Conservation (phyloP, 2,113 vertebrate species). For the Cacatua alba region DNA sequence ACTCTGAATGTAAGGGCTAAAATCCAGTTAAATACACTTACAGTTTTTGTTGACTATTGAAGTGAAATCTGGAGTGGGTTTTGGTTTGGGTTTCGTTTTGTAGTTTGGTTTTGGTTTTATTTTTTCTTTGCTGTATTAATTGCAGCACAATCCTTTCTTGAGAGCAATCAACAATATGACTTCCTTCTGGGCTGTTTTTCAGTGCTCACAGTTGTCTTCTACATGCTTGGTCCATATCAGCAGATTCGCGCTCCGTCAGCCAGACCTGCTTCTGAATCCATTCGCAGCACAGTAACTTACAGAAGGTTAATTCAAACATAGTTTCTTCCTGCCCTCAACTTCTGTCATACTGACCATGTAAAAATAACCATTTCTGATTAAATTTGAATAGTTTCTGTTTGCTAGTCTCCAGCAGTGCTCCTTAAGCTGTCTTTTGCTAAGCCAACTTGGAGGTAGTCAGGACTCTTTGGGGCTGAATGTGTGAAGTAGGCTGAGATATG, state of each 20-base stretch:
- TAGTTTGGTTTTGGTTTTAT: neutral
- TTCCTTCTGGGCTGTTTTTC: neutral
- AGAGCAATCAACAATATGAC: neutral
- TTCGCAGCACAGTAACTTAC: accelerated
- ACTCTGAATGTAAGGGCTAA: neutral
- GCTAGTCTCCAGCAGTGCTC: neutral
- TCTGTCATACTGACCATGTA: neutral
- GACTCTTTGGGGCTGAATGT: neutral
- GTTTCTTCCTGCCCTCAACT: neutral
- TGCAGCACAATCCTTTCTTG: neutral
- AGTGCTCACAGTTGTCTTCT: neutral
- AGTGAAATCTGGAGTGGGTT: neutral
- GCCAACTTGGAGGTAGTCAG: neutral
- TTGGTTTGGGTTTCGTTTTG: neutral
- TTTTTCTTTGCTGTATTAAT: neutral
- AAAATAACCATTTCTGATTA: neutral
- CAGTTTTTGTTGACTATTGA: neutral
- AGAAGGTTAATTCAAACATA: neutral
- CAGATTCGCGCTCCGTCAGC: neutral
- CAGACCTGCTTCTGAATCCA: neutral
- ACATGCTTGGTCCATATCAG: neutral
- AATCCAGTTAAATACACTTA: neutral
- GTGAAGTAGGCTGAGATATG: neutral
- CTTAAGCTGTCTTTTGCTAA: neutral
- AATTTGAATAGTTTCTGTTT: neutral